Evolutionary conservation across 2,113 vertebrate genomes (phyloP).

Genomic region (Pao palembangensis): DNA sequence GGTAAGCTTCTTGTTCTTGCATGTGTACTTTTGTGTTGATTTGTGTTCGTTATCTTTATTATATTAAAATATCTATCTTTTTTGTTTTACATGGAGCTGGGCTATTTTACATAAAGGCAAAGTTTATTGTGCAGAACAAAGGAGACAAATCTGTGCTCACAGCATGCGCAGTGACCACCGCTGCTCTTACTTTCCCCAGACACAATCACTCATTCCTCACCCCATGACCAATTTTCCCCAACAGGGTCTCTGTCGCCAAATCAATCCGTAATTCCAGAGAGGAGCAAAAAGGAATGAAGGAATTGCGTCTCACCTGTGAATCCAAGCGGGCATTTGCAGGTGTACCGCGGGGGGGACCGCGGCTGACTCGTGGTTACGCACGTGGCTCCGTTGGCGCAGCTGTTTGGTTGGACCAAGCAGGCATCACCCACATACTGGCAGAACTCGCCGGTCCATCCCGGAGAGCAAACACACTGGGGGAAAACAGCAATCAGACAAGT

Average conservation of each 20-base stretch:
- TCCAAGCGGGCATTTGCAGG: slow-evolving; percentile 65
- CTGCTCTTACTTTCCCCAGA: slow-evolving; percentile 8
- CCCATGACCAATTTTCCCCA: too few relatives aligned
- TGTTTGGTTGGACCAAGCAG: slow-evolving; percentile 69
- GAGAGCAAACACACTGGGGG: slow-evolving; percentile 74
- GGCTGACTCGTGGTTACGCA: slow-evolving; percentile 70
- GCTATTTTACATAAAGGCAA: background rate
- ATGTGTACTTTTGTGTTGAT: too few relatives aligned
- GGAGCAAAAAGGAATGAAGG: slow-evolving; percentile 12
- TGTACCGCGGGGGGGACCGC: slow-evolving; percentile 57
- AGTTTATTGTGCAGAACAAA: slow-evolving; percentile 10
- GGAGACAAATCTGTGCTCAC: slow-evolving; percentile 1
- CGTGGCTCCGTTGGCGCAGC: slow-evolving; percentile 70
- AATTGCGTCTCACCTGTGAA: slow-evolving; percentile 74
- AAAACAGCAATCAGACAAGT: slow-evolving; percentile 5
- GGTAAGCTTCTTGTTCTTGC: too few relatives aligned
- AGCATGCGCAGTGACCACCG: background rate
- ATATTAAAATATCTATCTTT: too few relatives aligned
- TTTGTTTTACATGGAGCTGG: too few relatives aligned
- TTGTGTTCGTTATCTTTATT: too few relatives aligned
- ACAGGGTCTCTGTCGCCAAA: too few relatives aligned
- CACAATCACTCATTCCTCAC: slow-evolving; percentile 17
- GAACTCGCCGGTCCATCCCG: slow-evolving; percentile 73
- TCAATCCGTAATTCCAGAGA: slow-evolving; percentile 2
- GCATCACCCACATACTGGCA: slow-evolving; percentile 75